Percentiles rank a stretch among this genome's conserved stretches.
Evolutionary conservation across 2,888 invertebrate genomes (phyloP).

Genomic region (Lycocerus yunnanus): DNA sequence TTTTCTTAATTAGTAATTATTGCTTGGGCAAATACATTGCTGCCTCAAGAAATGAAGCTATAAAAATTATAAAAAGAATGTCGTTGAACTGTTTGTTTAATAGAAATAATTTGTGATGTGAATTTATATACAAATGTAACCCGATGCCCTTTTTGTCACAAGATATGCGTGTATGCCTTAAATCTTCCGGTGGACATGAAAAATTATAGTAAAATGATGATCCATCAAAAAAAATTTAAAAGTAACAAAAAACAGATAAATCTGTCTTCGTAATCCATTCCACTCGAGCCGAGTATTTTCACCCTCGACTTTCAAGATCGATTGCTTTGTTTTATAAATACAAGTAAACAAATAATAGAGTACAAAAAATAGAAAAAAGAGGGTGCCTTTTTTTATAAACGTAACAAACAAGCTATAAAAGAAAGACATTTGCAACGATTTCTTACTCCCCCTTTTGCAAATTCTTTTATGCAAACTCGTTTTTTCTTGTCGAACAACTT

Average conservation of each 20-base stretch:
- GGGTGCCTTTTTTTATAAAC: not conserved
- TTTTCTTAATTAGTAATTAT: not conserved
- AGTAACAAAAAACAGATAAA: not conserved
- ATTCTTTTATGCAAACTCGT: not conserved
- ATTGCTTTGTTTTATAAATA: not conserved
- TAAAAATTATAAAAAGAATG: conserved; percentile 5
- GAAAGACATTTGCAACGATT: not conserved
- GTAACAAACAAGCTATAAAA: not conserved
- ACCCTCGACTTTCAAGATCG: not conserved
- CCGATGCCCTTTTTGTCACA: conserved; percentile 2
- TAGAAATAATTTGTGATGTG: not conserved
- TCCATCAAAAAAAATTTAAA: not conserved
- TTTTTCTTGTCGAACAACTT: not conserved
- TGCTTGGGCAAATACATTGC: not conserved
- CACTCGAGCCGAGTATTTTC: not conserved
- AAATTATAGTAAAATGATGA: not conserved
- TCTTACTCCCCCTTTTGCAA: no score
- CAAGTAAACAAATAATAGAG: not conserved
- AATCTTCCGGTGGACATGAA: not conserved
- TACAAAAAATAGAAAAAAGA: not conserved
- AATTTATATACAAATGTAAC: conserved; percentile 6
- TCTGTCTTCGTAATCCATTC: not conserved
- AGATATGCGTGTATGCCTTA: conserved; percentile 13
- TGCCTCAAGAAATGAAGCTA: not conserved
- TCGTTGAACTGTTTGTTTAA: conserved; percentile 13